Base-by-base conservation (phyloP, 2,888 invertebrate genomes). In the Abrostola tripartita region DNA sequence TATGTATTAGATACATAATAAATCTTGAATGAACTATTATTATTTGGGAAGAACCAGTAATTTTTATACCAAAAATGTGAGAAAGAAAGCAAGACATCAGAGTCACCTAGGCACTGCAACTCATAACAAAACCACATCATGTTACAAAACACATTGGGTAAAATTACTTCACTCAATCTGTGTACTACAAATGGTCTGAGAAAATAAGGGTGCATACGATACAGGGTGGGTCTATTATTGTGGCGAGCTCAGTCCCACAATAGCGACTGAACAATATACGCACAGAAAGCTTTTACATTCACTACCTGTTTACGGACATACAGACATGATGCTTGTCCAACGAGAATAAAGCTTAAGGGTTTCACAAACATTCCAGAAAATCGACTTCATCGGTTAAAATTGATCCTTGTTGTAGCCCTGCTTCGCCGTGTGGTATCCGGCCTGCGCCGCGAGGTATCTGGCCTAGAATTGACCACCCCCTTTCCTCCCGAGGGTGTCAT, bases 241-340 rank as follows among this genome's bases (percentile, higher is more conserved):
- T 5, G 24, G 53, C 7, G 36, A 47, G 69, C 65, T 53, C 59
- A 14, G n/a, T 49, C 44, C 24, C 61, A 81, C 79, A 81, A 81
- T 80, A 36, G 59, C 14, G 9, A 14, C 53, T 42, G 68, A 73
- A 86, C 85, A 85, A 86, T 83, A 61, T 68, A 73, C 65, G 73
- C 59, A 72, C 55, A 76, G 64, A 83, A 84, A 81, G 85, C 85
- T 86, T 86, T 85, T 83, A 83, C 79, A 53, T 37, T 67, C 52
- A 36, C 51, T 41, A 41, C 35, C 52, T 70, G 68, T 59, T 64
- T 53, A 58, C 64, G 71, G 53, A 82, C 74, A 78, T 42, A 84
- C 74, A 0, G 75, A 6, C 37, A 6, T 0, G 5, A 5, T 11
- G 5, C 24, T 12, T 61, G 35, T 24, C 1, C 24, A 24, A 24